These are phyloP conservation scores for Caenorhabditis brenneri DNA, from an alignment of 1,140 invertebrate species.

Conservation along the genomic window DNA sequence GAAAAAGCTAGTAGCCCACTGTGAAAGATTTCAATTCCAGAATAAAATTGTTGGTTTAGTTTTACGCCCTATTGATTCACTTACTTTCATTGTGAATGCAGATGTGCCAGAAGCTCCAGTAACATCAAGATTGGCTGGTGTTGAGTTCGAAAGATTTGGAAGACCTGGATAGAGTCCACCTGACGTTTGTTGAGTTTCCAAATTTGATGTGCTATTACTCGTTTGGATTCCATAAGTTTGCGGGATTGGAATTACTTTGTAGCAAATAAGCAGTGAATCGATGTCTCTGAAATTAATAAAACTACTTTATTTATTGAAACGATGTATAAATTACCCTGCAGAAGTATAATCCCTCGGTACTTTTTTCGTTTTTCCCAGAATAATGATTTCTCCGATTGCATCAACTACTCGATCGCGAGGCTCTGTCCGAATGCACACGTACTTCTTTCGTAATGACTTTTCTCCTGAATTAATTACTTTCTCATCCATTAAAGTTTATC, in stretches of 20 bases:
- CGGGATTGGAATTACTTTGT: conserved; percentile 53
- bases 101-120: not conserved
- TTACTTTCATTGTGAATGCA: conserved; percentile 8
- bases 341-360: conserved; percentile 51
- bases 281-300: conserved; percentile 55
- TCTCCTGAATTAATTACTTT: conserved; percentile 49
- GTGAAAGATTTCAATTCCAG: no score
- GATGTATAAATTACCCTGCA: conserved; percentile 47
- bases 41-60: not conserved
- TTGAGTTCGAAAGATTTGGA: not conserved
- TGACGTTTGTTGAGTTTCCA: not conserved
- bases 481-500: not conserved
- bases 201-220: not conserved
- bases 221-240: conserved; percentile 47
- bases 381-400: conserved; percentile 52
- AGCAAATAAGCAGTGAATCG: conserved; percentile 53
- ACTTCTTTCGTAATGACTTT: conserved; percentile 53
- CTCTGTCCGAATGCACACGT: conserved; percentile 54
- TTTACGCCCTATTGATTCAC: not conserved
- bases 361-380: conserved; percentile 54
- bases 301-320: not conserved
- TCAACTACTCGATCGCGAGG: conserved; percentile 52
- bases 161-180: conserved; percentile 7
- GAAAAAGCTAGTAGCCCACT: no score
- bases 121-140: conserved; percentile 8